Percentiles rank a stretch among this genome's conserved stretches.
phyloP scores from a whole-genome alignment of 2,888 invertebrate genomes.

The Neoascia interrupta region DNA sequence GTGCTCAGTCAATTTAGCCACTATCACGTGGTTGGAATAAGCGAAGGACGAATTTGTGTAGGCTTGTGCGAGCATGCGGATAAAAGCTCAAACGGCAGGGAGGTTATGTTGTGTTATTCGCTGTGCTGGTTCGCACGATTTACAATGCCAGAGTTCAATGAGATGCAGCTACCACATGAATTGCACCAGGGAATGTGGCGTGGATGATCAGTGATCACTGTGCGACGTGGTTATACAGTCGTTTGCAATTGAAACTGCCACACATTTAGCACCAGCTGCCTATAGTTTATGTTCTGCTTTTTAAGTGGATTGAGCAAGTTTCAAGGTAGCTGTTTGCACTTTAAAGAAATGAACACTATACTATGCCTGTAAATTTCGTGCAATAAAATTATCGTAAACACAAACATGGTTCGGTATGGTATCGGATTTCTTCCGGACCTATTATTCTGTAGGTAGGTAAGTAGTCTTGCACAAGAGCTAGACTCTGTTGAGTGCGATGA shows the following conservation, averaged over 20 bases:
- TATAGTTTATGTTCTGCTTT: background rate
- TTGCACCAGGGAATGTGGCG: background rate
- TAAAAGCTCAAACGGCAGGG: constrained; percentile 17
- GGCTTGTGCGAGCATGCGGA: background rate
- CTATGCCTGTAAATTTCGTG: no score
- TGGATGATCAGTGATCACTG: background rate
- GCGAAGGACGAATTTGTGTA: constrained; percentile 36
- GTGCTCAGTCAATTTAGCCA: constrained; percentile 54
- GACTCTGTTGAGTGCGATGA: no score
- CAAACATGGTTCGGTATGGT: no score
- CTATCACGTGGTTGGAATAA: constrained; percentile 44
- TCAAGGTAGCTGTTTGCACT: no score
- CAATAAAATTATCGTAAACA: no score
- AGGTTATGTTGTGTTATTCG: constrained; percentile 17
- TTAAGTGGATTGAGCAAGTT: no score
- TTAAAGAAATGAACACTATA: no score
- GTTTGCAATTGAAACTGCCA: constrained; percentile 14
- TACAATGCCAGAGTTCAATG: constrained; percentile 60
- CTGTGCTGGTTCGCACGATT: constrained; percentile 57
- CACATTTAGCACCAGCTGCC: background rate
- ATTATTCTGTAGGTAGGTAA: no score
- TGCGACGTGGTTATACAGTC: background rate
- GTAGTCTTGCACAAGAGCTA: no score
- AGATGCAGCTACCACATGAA: constrained; percentile 55
- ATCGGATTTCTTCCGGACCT: no score